Evolutionary conservation across 2,113 vertebrate species (phyloP), one percentile per base, ranked within the genome.

Genomic region (Scalopus aquaticus): DNA sequence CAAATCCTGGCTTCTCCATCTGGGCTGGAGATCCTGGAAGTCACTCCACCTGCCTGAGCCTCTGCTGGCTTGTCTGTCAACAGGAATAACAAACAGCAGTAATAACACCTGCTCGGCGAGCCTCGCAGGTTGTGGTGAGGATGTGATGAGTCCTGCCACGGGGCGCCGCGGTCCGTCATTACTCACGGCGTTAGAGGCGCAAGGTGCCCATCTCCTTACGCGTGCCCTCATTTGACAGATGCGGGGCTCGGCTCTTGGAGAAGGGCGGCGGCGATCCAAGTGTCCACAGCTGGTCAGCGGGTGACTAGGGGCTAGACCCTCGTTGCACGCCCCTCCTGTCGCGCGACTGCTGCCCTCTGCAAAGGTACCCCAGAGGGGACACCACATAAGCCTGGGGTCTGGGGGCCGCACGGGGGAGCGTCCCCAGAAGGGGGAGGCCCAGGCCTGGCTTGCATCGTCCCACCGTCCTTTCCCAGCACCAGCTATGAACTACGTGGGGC

Each of bases 401-500:
- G 62, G 30, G 26, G 62, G 58, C 30, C 26, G 9, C 37, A 46
- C 76, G 64, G 42, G 5, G 4, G 44, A 28, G 60, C 49, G 20
- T 46, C 58, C 44, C 26, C 35, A 1, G 0, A n/a, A 76, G 13
- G 7, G n/a, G 46, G 73, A 62, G 77, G 24, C 10, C 56, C 37
- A 58, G 82, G 32, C 28, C 15, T 88, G 19, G 0, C 37, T 74
- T 12, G 96, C 77, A 69, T 95, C 74, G 60, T 73, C 89, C 90
- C 22, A 20, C 3, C 30, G 90, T 65, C 95, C 51, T 0, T 11
- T 88, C 84, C 81, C 96, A 99, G 98, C 97, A 97, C 88, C 98
- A 98, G 96, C 98, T 97, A 99, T 99, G 99, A 99, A 99, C 97
- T 99, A 99, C 12, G 98, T 99, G 97, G 99, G 99, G 77, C 99